Base-by-base conservation (phyloP, 1,140 invertebrate species). In the Orius insidiosus region DNA sequence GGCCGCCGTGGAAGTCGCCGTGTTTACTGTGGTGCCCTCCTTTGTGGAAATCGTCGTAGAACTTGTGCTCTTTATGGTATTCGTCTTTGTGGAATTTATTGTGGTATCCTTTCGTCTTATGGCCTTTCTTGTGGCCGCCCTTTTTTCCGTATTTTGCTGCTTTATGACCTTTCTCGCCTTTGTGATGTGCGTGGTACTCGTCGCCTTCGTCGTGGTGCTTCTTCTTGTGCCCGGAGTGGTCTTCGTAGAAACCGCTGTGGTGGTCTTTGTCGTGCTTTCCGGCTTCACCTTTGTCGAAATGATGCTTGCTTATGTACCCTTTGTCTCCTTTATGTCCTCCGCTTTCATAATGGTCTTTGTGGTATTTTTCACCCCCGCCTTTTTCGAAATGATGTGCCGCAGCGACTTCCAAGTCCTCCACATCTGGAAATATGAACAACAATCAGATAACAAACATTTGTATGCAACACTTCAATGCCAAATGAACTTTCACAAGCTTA, bases 81-180 rank as follows among this genome's bases (percentile, higher is more conserved):
- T 85, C 81, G 55, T 86, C 80, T 57, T 82, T 83, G 58, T 83
- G 78, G 5, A 77, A 75, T 54, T 78, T 80, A 57, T 84, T 76
- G 54, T 84, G 79, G 56, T 77, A 83, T 0, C 80, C 80, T 46
- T 60, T 57, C 1, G 57, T 80, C 52, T 79, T 81, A 60, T 84
- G 79, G 0, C 80, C 81, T 47, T 84, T 83, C 55, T 82, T 83
- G 57, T 83, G 74, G 40, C 58, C 57, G 1, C 55, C 55, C 37
- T 58, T 56, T 37, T 60, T 74, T 50, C 61, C 71, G 52, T 75
- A 80, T 56, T 82, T 83, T 0, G 75, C 76, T 1, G 72, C 75
- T 54, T 84, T 82, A 55, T 79, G 74, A 0, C 77, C 78, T 50
- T 82, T 76, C 43, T 78, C 79, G 5, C 69, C 70, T 52, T 78